Conservation (phyloP, 2,113 vertebrate species). For the Cryptotis parvus region DNA sequence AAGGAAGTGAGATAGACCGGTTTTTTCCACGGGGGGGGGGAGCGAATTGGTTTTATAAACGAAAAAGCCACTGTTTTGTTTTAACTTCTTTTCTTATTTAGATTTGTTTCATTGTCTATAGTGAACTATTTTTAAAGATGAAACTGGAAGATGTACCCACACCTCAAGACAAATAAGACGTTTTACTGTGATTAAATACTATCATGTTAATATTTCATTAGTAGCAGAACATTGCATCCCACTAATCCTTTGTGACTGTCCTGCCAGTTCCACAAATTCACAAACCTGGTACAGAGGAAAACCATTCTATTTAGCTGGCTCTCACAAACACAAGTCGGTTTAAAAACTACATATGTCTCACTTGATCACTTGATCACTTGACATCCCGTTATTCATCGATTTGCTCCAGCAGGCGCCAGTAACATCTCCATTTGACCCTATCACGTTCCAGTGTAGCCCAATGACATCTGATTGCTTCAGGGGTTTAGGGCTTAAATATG, state of each 20-base stretch:
- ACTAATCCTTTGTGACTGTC: constrained; percentile 16
- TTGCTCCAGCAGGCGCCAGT: no score
- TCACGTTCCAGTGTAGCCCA: no score
- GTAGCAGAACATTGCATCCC: not conserved
- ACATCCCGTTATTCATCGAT: no score
- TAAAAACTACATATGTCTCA: no score
- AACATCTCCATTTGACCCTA: no score
- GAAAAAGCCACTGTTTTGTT: constrained; percentile 25
- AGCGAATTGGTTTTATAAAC: no score
- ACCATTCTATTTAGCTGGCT: not conserved
- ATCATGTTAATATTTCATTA: constrained; percentile 39
- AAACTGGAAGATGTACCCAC: constrained; percentile 33
- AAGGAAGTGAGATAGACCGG: not conserved
- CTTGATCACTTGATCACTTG: no score
- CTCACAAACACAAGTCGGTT: not conserved
- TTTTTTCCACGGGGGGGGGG: no score
- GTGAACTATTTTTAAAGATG: not conserved
- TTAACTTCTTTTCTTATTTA: constrained; percentile 19
- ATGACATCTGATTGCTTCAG: no score
- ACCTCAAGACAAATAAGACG: constrained; percentile 21
- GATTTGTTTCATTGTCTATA: not conserved
- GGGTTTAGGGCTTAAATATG: no score
- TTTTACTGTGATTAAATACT: not conserved
- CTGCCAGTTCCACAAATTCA: constrained; percentile 43
- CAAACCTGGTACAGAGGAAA: constrained; percentile 15